Evolutionary conservation across 2,797 vertebrate genomes (phyloP).

Genomic region (Gobionotothen gibberifrons): DNA sequence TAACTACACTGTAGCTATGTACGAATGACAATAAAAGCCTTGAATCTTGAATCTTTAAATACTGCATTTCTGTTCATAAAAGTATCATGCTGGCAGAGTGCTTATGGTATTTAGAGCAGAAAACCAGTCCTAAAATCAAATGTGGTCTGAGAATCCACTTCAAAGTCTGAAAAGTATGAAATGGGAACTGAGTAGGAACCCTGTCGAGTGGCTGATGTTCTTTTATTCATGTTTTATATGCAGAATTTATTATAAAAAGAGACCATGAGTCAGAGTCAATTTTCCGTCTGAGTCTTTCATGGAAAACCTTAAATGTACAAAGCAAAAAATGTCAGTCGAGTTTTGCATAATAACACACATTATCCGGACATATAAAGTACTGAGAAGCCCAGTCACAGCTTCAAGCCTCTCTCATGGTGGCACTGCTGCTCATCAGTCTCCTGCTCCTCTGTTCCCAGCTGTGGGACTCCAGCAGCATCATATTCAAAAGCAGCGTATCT

Average conservation of each 20-base stretch:
- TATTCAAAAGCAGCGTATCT: slow-evolving; percentile 44
- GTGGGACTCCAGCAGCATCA: slow-evolving; percentile 58
- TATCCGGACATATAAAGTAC: neutral
- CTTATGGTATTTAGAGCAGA: no score
- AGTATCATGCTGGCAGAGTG: no score
- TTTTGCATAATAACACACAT: slow-evolving; percentile 13
- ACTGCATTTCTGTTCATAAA: no score
- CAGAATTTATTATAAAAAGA: neutral
- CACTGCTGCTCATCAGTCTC: slow-evolving; percentile 25
- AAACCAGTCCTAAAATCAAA: no score
- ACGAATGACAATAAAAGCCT: no score
- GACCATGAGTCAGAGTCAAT: neutral
- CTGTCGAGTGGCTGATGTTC: no score
- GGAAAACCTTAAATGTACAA: neutral
- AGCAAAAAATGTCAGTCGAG: neutral
- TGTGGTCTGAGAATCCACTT: no score
- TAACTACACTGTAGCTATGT: no score
- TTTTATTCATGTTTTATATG: no score
- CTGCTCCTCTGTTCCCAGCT: slow-evolving; percentile 37
- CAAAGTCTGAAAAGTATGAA: no score
- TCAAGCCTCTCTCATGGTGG: slow-evolving; percentile 37
- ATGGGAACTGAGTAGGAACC: no score
- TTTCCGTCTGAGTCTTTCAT: neutral
- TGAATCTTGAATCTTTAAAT: no score
- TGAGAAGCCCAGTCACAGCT: slow-evolving; percentile 11